Percentiles rank a stretch among this genome's conserved stretches.
Conservation (phyloP, 2,888 invertebrate genomes). For the Nymphalis c-album region DNA sequence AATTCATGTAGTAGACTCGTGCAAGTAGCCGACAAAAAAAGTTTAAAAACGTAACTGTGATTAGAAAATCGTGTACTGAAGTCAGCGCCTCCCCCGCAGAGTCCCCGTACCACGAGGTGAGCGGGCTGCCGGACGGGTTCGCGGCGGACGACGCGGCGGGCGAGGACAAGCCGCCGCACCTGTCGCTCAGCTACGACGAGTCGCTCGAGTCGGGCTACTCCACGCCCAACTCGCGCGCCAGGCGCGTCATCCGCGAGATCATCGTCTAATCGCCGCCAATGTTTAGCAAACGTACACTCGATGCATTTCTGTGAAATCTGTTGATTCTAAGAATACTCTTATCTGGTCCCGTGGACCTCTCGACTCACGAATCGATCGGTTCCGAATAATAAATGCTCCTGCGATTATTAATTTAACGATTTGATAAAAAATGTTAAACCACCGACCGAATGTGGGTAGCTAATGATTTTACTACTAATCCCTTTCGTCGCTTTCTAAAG, state of each 20-base stretch:
- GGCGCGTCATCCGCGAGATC: constrained; percentile 96
- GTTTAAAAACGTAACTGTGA: too few species aligned
- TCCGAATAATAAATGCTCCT: not conserved
- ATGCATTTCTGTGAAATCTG: too few species aligned
- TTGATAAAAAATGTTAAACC: not conserved
- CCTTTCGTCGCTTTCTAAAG: too few species aligned
- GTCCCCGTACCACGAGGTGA: constrained; percentile 96
- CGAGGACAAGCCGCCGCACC: constrained; percentile 93
- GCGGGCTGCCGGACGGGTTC: constrained; percentile 94
- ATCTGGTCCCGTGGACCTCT: too few species aligned
- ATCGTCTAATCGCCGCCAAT: constrained; percentile 83
- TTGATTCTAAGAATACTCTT: too few species aligned
- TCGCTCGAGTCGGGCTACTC: constrained; percentile 96
- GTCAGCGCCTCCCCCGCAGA: constrained; percentile 77
- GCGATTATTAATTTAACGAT: not conserved
- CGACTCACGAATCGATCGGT: too few species aligned
- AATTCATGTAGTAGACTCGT: too few species aligned
- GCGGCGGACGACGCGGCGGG: constrained; percentile 86
- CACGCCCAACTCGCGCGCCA: constrained; percentile 94
- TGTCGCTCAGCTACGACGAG: constrained; percentile 95
- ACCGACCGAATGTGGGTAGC: too few species aligned
- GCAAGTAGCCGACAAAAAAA: too few species aligned
- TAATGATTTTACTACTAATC: too few species aligned
- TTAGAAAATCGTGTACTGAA: constrained; percentile 14
- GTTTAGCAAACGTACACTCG: not conserved